phyloP scores from a whole-genome alignment of 2,888 invertebrate genomes.

The Branchipolynoe longqiensis region DNA sequence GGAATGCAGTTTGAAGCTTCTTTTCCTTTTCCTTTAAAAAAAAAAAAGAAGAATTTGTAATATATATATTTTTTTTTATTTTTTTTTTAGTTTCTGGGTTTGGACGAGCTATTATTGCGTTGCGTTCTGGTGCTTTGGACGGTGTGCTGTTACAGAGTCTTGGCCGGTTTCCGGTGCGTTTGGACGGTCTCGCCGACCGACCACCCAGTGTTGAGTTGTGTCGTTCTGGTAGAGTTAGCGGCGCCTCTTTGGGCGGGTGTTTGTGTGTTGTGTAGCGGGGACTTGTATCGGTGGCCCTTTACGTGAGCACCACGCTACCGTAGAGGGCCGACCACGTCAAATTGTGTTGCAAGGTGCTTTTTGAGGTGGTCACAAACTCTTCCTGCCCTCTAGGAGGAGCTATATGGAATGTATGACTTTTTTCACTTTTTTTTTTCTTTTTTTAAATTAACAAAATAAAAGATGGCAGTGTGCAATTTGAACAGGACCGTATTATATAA shows the following conservation, averaged over 20 bases:
- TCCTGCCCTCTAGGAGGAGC: no score
- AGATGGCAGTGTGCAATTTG: constrained; percentile 1
- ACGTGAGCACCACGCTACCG: neutral
- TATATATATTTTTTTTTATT: constrained; percentile 21
- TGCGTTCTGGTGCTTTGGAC: neutral
- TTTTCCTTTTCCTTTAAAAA: no score
- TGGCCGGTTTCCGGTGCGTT: neutral
- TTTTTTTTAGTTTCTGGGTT: neutral
- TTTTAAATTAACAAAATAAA: no score
- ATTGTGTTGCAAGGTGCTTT: constrained; percentile 33
- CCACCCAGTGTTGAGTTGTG: no score
- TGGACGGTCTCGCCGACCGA: no score
- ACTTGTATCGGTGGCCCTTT: neutral
- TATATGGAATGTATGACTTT: no score
- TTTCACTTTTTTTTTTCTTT: no score
- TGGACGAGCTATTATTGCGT: constrained; percentile 9
- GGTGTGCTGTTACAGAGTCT: neutral
- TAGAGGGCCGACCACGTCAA: constrained; percentile 3
- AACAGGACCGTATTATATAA: no score
- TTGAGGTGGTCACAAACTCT: constrained; percentile 20
- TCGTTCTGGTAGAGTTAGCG: constrained; percentile 21
- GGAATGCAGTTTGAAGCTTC: constrained; percentile 28
- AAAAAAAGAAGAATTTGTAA: no score
- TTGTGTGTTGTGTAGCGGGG: constrained; percentile 33
- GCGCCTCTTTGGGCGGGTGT: constrained; percentile 9